A percentile compares a stretch with the other conserved stretches of the same genome.
Evolutionary conservation across 30 jellyfish, hydroid and myxozoan species (phyloP).

Genomic region (Aurelia sp.): DNA sequence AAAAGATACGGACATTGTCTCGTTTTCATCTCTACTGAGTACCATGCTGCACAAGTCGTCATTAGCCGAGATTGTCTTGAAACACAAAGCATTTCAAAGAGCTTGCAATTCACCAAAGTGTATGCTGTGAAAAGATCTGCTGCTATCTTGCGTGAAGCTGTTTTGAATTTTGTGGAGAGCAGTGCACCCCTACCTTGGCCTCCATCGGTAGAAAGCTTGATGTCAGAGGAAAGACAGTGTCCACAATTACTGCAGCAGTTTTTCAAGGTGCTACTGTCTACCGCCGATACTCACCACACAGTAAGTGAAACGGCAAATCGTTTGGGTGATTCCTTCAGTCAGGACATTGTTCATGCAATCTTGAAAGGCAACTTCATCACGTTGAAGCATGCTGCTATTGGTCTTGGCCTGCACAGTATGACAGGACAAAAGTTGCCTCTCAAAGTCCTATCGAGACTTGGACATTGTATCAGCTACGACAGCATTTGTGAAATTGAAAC

Average conservation of each 20-base stretch:
- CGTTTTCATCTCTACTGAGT: constrained; percentile 16
- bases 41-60: constrained; percentile 38
- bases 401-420: constrained; percentile 54
- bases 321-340: constrained; percentile 18
- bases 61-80: constrained; percentile 52
- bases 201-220: constrained; percentile 38
- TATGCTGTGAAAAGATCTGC: constrained; percentile 6
- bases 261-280: constrained; percentile 1
- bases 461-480: constrained; percentile 37
- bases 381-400: constrained; percentile 34
- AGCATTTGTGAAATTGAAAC: constrained; percentile 51
- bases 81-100: constrained; percentile 1
- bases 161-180: background rate
- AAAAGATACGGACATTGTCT: constrained; percentile 32
- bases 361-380: constrained; percentile 48
- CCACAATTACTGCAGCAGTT: constrained; percentile 20
- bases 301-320: constrained; percentile 16
- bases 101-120: background rate
- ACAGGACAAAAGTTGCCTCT: constrained; percentile 59
- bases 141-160: constrained; percentile 21
- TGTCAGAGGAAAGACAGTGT: constrained; percentile 22
- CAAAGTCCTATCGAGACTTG: constrained; percentile 41
- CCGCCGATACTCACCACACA: background rate
- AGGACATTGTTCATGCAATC: constrained; percentile 42
- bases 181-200: constrained; percentile 53